Conservation (phyloP, 1,140 invertebrate genomes). For the Phenacoccus solenopsis region DNA sequence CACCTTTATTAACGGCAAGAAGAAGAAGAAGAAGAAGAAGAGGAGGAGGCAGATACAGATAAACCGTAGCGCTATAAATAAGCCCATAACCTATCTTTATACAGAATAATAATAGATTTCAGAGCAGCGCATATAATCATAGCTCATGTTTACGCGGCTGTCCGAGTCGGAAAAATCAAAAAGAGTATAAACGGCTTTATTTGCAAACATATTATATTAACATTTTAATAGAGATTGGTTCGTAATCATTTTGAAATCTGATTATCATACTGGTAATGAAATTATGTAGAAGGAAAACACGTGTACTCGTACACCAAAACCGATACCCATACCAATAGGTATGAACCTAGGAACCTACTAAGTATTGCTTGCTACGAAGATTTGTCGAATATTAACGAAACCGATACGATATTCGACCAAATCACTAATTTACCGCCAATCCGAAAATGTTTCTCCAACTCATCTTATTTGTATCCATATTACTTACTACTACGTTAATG, state of each 20-base stretch:
- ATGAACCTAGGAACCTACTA: no score
- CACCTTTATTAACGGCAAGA: not conserved
- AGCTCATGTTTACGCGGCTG: not conserved
- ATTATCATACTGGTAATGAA: not conserved
- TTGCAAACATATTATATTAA: constrained; percentile 12
- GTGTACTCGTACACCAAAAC: no score
- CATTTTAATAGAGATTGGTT: constrained; percentile 18
- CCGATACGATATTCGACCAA: no score
- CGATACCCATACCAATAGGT: no score
- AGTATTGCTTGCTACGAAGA: no score
- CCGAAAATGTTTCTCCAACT: no score
- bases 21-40: no score
- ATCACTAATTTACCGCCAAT: no score
- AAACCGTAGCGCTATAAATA: not conserved
- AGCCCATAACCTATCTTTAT: not conserved
- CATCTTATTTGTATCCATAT: no score
- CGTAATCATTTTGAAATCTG: constrained; percentile 11
- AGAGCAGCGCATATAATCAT: not conserved
- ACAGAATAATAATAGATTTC: constrained; percentile 3
- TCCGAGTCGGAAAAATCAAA: constrained; percentile 15
- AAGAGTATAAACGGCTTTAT: constrained; percentile 13
- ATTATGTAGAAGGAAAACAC: not conserved
- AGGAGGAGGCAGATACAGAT: no score
- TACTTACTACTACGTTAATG: no score
- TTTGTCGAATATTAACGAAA: no score